A percentile compares a stretch with the other conserved stretches of the same genome.
Evolutionary conservation across 2,797 vertebrate species (phyloP).

Genomic region (Enteromius unitaeniatus): DNA sequence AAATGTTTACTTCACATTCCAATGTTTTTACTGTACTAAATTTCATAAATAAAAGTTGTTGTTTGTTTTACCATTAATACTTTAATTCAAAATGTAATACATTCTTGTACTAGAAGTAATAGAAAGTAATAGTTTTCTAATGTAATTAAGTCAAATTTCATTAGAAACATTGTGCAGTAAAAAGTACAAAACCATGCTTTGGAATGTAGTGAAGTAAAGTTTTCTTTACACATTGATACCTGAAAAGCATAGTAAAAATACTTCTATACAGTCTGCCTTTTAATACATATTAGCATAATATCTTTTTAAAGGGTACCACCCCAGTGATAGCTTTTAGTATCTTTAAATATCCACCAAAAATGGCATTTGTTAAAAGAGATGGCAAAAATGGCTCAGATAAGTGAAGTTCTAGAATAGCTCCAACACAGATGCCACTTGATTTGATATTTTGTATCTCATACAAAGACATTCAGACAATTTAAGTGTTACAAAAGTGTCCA

Average conservation of each 20-base stretch:
- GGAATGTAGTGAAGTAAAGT: too few species aligned
- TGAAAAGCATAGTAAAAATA: too few species aligned
- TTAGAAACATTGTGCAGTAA: too few species aligned
- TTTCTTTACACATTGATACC: too few species aligned
- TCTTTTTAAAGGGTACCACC: not conserved
- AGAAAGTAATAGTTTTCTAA: too few species aligned
- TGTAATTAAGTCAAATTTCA: too few species aligned
- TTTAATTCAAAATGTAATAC: too few species aligned
- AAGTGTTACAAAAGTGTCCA: not conserved
- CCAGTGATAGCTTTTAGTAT: not conserved
- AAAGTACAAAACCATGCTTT: too few species aligned
- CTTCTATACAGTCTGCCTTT: too few species aligned
- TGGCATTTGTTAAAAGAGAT: not conserved
- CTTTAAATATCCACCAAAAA: not conserved
- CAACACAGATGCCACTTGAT: not conserved
- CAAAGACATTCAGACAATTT: not conserved
- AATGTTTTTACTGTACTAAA: not conserved
- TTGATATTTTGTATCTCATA: not conserved
- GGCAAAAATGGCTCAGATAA: not conserved
- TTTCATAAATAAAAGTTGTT: not conserved
- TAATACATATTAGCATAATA: not conserved
- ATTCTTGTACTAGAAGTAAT: too few species aligned
- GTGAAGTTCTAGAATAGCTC: not conserved
- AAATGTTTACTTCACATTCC: too few species aligned
- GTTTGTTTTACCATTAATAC: too few species aligned